Evolutionary conservation across 2,797 vertebrate species (phyloP).

Genomic region (Arnoldichthys spilopterus): DNA sequence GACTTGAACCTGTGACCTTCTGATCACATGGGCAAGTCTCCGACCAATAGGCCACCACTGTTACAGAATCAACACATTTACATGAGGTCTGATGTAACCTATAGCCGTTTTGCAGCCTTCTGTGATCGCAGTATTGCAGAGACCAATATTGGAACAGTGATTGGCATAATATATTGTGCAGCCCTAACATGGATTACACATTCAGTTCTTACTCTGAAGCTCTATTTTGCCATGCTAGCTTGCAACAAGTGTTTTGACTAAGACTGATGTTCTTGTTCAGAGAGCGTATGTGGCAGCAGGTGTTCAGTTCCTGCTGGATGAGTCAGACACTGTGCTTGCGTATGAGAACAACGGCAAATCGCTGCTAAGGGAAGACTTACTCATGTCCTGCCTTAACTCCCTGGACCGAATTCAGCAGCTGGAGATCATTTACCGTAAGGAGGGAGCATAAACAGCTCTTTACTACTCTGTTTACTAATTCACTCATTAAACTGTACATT

Average conservation of each 20-base stretch:
- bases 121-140: too few relatives aligned
- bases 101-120: too few relatives aligned
- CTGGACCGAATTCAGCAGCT: constrained; percentile 92
- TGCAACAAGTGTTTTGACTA: background rate
- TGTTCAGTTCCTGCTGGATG: constrained; percentile 90
- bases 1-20: too few relatives aligned
- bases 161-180: too few relatives aligned
- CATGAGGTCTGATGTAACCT: too few relatives aligned
- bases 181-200: background rate
- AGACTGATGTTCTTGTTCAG: constrained; percentile 56
- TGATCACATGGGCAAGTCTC: too few relatives aligned
- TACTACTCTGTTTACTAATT: constrained; percentile 1
- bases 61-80: too few relatives aligned
- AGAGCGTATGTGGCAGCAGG: constrained; percentile 86
- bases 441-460: constrained; percentile 4
- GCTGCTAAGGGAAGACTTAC: constrained; percentile 82
- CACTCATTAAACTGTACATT: background rate
- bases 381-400: constrained; percentile 86
- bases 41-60: too few relatives aligned
- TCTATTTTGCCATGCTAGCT: background rate
- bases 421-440: constrained; percentile 92
- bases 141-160: too few relatives aligned
- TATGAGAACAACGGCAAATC: constrained; percentile 91
- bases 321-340: constrained; percentile 90
- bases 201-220: too few relatives aligned